Evolutionary conservation across 1,140 invertebrate genomes (phyloP).

Genomic region (Littorina saxatilis): DNA sequence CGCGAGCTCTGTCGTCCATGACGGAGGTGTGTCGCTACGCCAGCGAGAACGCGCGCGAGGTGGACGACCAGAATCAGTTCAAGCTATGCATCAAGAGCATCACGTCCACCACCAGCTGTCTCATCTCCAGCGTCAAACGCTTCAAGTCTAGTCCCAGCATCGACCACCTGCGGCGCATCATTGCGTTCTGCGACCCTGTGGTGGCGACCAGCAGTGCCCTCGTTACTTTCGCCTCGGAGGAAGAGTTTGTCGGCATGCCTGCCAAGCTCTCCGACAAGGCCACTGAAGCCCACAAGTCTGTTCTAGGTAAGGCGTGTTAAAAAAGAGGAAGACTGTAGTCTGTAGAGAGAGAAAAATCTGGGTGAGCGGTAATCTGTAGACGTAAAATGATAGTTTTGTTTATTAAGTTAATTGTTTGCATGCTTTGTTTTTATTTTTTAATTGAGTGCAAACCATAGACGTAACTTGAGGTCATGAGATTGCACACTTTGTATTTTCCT

Average conservation of each 20-base stretch:
- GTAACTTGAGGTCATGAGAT: too few species aligned
- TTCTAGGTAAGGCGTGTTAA: slow-evolving; percentile 60
- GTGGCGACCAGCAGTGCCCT: slow-evolving; percentile 59
- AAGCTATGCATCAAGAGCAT: slow-evolving; percentile 68
- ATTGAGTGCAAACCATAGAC: too few species aligned
- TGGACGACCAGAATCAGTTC: slow-evolving; percentile 63
- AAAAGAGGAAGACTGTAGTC: too few species aligned
- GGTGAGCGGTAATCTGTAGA: too few species aligned
- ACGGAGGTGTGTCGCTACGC: slow-evolving; percentile 64
- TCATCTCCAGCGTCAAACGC: slow-evolving; percentile 66
- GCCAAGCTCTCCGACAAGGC: slow-evolving; percentile 80
- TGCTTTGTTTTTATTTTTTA: too few species aligned
- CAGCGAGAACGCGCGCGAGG: slow-evolving; percentile 53
- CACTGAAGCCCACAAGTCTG: slow-evolving; percentile 58
- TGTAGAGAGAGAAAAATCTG: too few species aligned
- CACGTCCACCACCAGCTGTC: slow-evolving; percentile 64
- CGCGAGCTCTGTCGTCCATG: slow-evolving; percentile 58
- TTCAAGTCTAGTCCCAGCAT: slow-evolving; percentile 58
- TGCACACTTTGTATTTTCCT: too few species aligned
- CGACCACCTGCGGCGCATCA: slow-evolving; percentile 53
- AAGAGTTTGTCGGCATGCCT: slow-evolving; percentile 78
- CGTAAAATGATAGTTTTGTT: too few species aligned
- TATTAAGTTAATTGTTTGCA: too few species aligned
- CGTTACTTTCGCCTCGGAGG: slow-evolving; percentile 64
- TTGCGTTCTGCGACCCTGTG: slow-evolving; percentile 66